phyloP scores from a whole-genome alignment of 2,888 invertebrate genomes.

The Neoscelio sp. region DNA sequence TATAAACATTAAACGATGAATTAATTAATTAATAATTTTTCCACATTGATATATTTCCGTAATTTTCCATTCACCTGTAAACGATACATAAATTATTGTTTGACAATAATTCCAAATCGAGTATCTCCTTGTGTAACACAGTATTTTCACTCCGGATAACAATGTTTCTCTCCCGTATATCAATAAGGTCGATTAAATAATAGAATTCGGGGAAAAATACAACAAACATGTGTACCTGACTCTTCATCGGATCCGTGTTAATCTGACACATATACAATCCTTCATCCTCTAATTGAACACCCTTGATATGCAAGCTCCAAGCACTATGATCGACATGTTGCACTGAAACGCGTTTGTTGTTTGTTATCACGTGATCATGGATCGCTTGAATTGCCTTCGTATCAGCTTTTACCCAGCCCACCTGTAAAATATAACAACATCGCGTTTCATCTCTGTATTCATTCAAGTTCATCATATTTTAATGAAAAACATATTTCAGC shows the following conservation, averaged over 20 bases:
- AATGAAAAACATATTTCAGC: too few species aligned
- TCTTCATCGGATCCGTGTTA: slow-evolving; percentile 97
- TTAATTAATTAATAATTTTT: slow-evolving; percentile 4
- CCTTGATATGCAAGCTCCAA: slow-evolving; percentile 95
- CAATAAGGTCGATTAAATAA: slow-evolving; percentile 44
- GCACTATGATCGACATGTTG: slow-evolving; percentile 93
- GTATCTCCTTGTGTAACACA: slow-evolving; percentile 22
- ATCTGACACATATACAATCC: slow-evolving; percentile 98
- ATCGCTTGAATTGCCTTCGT: slow-evolving; percentile 97
- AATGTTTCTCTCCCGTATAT: slow-evolving; percentile 32
- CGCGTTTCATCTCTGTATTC: slow-evolving; percentile 41
- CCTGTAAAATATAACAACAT: slow-evolving; percentile 84
- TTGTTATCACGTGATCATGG: slow-evolving; percentile 96
- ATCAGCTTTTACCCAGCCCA: slow-evolving; percentile 97
- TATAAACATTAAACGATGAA: slow-evolving; percentile 2
- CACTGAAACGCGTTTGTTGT: slow-evolving; percentile 94
- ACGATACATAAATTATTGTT: slow-evolving; percentile 38
- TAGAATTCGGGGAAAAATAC: slow-evolving; percentile 37
- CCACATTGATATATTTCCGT: background rate
- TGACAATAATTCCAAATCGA: slow-evolving; percentile 40
- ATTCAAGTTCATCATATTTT: slow-evolving; percentile 33
- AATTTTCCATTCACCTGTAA: background rate
- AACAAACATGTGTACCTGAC: slow-evolving; percentile 87
- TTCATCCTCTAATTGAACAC: slow-evolving; percentile 93
- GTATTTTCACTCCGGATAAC: slow-evolving; percentile 37